These are phyloP conservation scores for Cerceris rybyensis DNA, from an alignment of 2,888 invertebrate species.

Conservation along the genomic window DNA sequence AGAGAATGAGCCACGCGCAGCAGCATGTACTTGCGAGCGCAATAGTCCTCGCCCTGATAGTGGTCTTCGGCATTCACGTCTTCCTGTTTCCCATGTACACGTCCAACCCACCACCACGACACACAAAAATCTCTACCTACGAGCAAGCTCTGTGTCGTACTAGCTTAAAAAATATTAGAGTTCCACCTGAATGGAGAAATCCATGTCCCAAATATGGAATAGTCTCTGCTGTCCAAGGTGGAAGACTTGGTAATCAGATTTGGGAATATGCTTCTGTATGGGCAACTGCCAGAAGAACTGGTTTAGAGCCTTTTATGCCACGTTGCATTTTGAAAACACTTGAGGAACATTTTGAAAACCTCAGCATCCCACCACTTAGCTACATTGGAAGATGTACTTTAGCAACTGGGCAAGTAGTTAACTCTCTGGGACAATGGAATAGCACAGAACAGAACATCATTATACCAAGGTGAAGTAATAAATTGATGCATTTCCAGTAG, in stretches of 20 bases:
- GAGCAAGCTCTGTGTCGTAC: slow-evolving; percentile 84
- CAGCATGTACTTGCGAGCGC: slow-evolving; percentile 85
- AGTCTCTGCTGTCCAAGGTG: slow-evolving; percentile 78
- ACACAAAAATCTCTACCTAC: slow-evolving; percentile 82
- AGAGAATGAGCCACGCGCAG: slow-evolving; percentile 83
- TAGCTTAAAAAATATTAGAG: slow-evolving; percentile 79
- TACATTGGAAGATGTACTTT: slow-evolving; percentile 84
- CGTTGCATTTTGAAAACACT: slow-evolving; percentile 82
- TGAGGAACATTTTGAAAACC: slow-evolving; percentile 83
- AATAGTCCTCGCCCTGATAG: slow-evolving; percentile 84
- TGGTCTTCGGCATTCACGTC: slow-evolving; percentile 84
- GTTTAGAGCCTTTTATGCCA: slow-evolving; percentile 79
- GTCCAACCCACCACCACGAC: slow-evolving; percentile 78
- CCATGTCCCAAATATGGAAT: slow-evolving; percentile 78
- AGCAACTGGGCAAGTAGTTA: slow-evolving; percentile 82
- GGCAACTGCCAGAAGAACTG: slow-evolving; percentile 79
- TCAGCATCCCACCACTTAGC: slow-evolving; percentile 84
- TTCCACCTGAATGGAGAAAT: slow-evolving; percentile 77
- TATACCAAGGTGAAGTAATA: slow-evolving; percentile 80
- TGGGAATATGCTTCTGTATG: slow-evolving; percentile 81
- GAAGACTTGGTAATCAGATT: slow-evolving; percentile 80
- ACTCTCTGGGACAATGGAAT: slow-evolving; percentile 83
- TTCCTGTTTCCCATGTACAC: slow-evolving; percentile 85
- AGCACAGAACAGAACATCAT: slow-evolving; percentile 84
- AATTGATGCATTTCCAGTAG: neutral